These are phyloP conservation scores for Phalloptychus januarius DNA, from an alignment of 2,797 vertebrate genomes.

Conservation along the genomic window DNA sequence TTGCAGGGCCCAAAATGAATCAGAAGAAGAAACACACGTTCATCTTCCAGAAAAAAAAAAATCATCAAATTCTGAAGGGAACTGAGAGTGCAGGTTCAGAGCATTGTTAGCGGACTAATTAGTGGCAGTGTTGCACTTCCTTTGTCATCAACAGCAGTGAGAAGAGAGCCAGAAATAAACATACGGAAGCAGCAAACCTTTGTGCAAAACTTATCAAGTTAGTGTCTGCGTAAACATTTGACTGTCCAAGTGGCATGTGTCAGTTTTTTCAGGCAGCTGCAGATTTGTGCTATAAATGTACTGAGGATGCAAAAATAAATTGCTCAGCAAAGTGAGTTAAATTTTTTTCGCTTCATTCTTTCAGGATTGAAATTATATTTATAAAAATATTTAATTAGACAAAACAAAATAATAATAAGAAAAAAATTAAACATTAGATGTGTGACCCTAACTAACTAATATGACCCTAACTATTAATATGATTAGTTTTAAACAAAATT, in stretches of 20 bases:
- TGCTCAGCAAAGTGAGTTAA: too few species aligned
- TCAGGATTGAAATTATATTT: background rate
- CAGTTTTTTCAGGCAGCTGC: too few species aligned
- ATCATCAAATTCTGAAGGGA: background rate
- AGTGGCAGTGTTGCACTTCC: background rate
- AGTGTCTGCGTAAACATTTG: too few species aligned
- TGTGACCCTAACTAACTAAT: too few species aligned
- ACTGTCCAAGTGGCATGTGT: too few species aligned
- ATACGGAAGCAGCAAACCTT: background rate
- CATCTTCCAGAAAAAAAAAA: background rate
- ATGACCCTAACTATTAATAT: too few species aligned
- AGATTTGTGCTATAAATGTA: too few species aligned
- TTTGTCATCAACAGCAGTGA: background rate
- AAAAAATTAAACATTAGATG: background rate
- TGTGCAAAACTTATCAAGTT: background rate
- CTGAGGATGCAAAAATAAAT: too few species aligned
- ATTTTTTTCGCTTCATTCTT: too few species aligned
- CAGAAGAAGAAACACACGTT: background rate
- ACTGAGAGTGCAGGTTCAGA: background rate
- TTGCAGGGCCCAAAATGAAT: background rate
- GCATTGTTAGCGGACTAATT: background rate
- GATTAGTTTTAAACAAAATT: too few species aligned
- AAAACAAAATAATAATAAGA: background rate
- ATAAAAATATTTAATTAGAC: background rate
- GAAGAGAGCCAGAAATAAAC: background rate